Evolutionary conservation across 2,113 vertebrate genomes (phyloP).

Genomic region (Trichomycterus rosablanca): DNA sequence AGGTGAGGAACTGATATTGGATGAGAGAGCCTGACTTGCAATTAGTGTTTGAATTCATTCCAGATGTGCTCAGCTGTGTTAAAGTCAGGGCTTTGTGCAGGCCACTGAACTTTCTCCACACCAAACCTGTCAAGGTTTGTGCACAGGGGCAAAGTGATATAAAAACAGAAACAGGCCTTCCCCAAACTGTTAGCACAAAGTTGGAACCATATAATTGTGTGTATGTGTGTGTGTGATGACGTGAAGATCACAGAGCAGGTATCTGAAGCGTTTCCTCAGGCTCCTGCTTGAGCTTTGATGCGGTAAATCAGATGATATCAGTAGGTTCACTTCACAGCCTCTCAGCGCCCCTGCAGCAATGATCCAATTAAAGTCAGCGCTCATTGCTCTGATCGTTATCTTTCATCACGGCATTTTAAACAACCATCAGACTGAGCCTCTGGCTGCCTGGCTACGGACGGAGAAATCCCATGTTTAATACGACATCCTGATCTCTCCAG

Average conservation of each 20-base stretch:
- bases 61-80: too few species aligned
- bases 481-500: constrained; percentile 15
- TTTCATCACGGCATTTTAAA: constrained; percentile 36
- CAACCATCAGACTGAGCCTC: constrained; percentile 34
- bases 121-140: too few species aligned
- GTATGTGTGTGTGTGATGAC: constrained; percentile 37
- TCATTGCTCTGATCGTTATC: constrained; percentile 65
- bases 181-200: too few species aligned
- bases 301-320: constrained; percentile 61
- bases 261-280: constrained; percentile 48
- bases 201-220: too few species aligned
- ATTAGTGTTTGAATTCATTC: too few species aligned
- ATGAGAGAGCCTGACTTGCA: too few species aligned
- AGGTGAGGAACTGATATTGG: too few species aligned
- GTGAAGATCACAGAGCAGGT: constrained; percentile 19
- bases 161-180: too few species aligned
- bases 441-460: constrained; percentile 22
- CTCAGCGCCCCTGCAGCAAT: constrained; percentile 28
- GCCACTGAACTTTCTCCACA: too few species aligned
- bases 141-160: too few species aligned
- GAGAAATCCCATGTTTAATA: constrained; percentile 41
- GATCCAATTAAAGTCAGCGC: constrained; percentile 50
- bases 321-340: constrained; percentile 45
- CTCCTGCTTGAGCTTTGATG: constrained; percentile 61
- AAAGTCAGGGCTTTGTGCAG: too few species aligned